Conservation (phyloP, 2,888 invertebrate genomes). For the Drosophila multiciliata region DNA sequence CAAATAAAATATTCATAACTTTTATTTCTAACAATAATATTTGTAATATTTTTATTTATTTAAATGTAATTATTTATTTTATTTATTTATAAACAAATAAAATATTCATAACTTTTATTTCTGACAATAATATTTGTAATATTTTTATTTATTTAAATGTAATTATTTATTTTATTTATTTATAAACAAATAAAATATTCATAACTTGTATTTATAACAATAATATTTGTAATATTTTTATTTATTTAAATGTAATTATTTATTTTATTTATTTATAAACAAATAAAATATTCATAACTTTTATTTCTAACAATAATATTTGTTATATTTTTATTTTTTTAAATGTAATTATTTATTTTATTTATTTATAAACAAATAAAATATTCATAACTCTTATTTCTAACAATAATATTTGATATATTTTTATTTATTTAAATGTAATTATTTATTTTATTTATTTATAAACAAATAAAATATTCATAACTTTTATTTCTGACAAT, state of each 20-base stretch:
- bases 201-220: background rate
- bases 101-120: background rate
- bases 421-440: no score
- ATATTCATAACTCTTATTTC: background rate
- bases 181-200: background rate
- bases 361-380: background rate
- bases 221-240: no score
- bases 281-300: background rate
- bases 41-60: no score
- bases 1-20: background rate
- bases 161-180: no score
- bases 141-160: no score
- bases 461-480: background rate
- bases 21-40: background rate
- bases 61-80: no score
- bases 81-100: background rate
- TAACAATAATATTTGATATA: background rate
- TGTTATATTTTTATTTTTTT: no score
- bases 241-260: no score
- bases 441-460: no score
- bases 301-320: background rate
- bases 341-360: no score
- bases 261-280: no score
- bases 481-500: background rate
- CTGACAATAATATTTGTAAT: background rate